Percentiles rank a stretch among this genome's conserved stretches.
These are phyloP conservation scores for Eristalis tenax DNA, from an alignment of 2,888 invertebrate genomes.

Conservation along the genomic window DNA sequence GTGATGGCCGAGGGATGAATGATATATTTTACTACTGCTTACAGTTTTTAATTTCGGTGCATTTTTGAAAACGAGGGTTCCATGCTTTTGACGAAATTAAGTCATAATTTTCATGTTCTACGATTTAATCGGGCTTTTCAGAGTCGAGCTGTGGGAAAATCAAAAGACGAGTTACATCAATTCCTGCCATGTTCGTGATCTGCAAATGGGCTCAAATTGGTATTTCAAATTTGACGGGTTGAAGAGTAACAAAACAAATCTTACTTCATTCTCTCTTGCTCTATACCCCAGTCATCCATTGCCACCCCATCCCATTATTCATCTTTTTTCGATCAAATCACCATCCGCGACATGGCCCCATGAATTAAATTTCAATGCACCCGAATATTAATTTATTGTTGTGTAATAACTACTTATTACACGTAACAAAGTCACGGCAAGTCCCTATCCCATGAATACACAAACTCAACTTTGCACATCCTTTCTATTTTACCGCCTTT, in stretches of 20 bases:
- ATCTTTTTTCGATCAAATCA: background rate
- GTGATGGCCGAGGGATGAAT: too few species aligned
- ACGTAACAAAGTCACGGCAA: background rate
- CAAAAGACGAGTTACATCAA: too few species aligned
- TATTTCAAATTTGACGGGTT: background rate
- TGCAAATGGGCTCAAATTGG: background rate
- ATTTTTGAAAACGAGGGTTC: too few species aligned
- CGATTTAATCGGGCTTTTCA: too few species aligned
- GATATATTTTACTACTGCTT: too few species aligned
- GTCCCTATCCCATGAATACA: background rate
- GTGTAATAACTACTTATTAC: background rate
- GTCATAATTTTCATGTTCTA: too few species aligned
- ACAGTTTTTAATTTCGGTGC: too few species aligned
- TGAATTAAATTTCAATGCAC: conserved; percentile 37
- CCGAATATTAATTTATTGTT: background rate
- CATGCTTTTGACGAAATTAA: too few species aligned
- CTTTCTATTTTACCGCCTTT: conserved; percentile 56
- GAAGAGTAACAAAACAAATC: background rate
- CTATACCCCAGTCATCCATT: background rate
- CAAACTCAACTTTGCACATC: conserved; percentile 30
- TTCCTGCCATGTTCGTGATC: too few species aligned
- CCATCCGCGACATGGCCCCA: background rate
- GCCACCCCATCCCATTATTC: background rate
- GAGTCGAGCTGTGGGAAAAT: too few species aligned
- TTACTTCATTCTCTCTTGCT: background rate